These are phyloP conservation scores for Diacarnus erythraeanus DNA, from an alignment of 37 sponge, comb jelly and placozoan species.

Conservation along the genomic window DNA sequence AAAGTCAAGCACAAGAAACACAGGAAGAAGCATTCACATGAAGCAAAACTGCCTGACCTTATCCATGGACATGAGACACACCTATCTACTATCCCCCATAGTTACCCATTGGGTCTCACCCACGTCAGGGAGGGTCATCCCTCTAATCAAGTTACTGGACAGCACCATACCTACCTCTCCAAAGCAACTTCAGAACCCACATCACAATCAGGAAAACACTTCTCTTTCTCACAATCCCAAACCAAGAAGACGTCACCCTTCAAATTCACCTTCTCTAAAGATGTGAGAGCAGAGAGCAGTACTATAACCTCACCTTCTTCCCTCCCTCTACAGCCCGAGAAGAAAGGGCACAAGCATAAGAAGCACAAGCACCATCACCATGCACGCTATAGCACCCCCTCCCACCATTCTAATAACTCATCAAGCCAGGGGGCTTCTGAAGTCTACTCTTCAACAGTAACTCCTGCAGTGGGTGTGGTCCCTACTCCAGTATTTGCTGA, in stretches of 20 bases:
- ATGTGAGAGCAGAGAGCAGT: not conserved
- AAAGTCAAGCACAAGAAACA: conserved; percentile 37
- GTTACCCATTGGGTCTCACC: too few relatives aligned
- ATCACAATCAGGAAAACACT: not conserved
- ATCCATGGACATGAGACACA: not conserved
- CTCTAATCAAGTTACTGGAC: too few relatives aligned
- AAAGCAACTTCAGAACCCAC: not conserved
- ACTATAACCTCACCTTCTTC: conserved; percentile 1
- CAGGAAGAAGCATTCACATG: conserved; percentile 13
- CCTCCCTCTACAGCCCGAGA: not conserved
- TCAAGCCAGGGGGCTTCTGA: not conserved
- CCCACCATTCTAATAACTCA: not conserved
- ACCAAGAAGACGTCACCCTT: not conserved
- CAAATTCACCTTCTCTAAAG: conserved; percentile 1
- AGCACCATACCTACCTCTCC: not conserved
- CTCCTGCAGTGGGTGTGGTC: not conserved
- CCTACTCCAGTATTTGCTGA: not conserved
- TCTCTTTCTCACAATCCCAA: not conserved
- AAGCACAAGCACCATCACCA: conserved; percentile 12
- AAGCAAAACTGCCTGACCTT: not conserved
- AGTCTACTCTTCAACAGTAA: not conserved
- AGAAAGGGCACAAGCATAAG: conserved; percentile 28
- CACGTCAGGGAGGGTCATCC: too few relatives aligned
- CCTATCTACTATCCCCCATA: not conserved
- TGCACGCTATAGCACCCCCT: not conserved